These are phyloP conservation scores for Drosophila paulistorum DNA, from an alignment of 1,140 invertebrate genomes.

Conservation along the genomic window DNA sequence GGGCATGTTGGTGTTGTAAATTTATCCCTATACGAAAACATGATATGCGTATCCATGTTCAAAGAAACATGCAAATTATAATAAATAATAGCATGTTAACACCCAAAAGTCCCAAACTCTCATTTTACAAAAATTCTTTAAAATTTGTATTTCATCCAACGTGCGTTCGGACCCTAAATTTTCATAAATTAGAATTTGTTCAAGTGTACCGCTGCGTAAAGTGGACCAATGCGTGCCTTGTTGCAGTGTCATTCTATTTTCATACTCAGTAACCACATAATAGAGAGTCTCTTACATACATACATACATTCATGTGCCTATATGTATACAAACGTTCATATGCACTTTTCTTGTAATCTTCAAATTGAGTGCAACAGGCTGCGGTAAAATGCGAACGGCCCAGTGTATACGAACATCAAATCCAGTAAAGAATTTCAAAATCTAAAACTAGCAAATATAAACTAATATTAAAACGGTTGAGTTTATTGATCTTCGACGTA, in stretches of 20 bases:
- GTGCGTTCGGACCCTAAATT: conserved; percentile 14
- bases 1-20: conserved; percentile 22
- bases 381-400: too few species aligned
- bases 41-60: conserved; percentile 36
- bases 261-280: not conserved
- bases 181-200: conserved; percentile 62
- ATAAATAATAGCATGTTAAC: conserved; percentile 79
- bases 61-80: conserved; percentile 53
- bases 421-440: too few species aligned
- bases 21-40: conserved; percentile 15
- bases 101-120: conserved; percentile 66
- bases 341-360: too few species aligned
- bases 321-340: too few species aligned
- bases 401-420: too few species aligned
- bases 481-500: too few species aligned
- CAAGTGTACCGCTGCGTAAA: conserved; percentile 15
- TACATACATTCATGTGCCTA: not conserved
- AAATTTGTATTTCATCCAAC: conserved; percentile 33
- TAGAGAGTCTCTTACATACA: not conserved
- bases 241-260: not conserved
- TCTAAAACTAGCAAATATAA: too few species aligned
- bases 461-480: too few species aligned
- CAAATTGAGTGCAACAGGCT: too few species aligned
- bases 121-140: conserved; percentile 74
- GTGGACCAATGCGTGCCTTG: not conserved